phyloP scores from a whole-genome alignment of 2,113 vertebrate species.

The Cairina moschata region DNA sequence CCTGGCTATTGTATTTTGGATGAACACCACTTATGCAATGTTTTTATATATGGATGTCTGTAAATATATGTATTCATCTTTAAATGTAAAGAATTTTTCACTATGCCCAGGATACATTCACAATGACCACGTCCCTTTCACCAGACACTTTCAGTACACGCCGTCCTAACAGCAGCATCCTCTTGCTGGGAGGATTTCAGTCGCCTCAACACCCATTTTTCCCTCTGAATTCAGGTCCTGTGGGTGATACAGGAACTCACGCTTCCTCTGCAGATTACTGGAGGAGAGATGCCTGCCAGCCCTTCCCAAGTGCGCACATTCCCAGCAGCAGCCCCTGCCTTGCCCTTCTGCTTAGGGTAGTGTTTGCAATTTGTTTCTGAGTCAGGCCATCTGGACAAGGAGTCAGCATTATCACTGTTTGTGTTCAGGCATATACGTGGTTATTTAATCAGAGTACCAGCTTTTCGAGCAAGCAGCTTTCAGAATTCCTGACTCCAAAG shows the following conservation, averaged over 20 bases:
- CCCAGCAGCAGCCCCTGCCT: neutral
- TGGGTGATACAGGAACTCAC: neutral
- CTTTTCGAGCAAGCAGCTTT: neutral
- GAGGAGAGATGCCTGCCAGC: neutral
- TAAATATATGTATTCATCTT: too few species aligned
- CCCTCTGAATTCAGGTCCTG: neutral
- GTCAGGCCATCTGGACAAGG: conserved; percentile 20
- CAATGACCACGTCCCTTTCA: rapidly evolving
- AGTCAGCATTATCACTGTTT: neutral
- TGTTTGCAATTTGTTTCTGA: neutral
- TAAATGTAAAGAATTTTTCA: neutral
- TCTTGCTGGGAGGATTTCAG: neutral
- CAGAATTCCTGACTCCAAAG: neutral
- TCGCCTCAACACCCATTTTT: neutral
- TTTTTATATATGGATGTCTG: neutral
- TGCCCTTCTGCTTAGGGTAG: neutral
- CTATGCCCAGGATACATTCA: neutral
- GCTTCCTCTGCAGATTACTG: neutral
- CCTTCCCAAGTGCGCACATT: neutral
- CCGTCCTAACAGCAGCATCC: neutral
- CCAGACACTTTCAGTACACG: neutral
- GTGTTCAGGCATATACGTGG: neutral
- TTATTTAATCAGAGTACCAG: neutral
- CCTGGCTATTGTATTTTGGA: neutral
- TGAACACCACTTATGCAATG: neutral